phyloP scores from a whole-genome alignment of 2,888 invertebrate species.

The Buathra laborator region DNA sequence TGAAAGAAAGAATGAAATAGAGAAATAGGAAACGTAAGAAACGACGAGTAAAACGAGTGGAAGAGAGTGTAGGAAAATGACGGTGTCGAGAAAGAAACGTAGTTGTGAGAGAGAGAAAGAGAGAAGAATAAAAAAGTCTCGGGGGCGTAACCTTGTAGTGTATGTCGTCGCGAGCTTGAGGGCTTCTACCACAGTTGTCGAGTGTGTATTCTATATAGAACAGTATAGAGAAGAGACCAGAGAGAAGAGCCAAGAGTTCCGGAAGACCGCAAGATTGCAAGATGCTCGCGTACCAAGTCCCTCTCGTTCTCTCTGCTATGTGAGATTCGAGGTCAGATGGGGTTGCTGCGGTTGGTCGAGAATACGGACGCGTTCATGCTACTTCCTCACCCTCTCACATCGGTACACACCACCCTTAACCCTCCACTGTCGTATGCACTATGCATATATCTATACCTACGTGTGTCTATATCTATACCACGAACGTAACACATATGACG shows the following conservation, averaged over 20 bases:
- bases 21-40: conserved; percentile 27
- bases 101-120: background rate
- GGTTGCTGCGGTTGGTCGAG: conserved; percentile 43
- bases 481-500: conserved; percentile 8
- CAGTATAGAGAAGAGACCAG: conserved; percentile 21
- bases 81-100: conserved; percentile 16
- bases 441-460: background rate
- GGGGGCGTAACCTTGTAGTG: conserved; percentile 48
- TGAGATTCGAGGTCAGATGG: conserved; percentile 65
- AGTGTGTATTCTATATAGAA: conserved; percentile 30
- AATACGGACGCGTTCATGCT: conserved; percentile 13
- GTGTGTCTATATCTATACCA: background rate
- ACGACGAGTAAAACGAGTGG: conserved; percentile 56
- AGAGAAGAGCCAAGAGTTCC: conserved; percentile 58
- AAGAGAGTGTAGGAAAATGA: conserved; percentile 26
- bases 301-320: conserved; percentile 50
- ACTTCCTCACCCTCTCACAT: conserved; percentile 1
- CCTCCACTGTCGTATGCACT: background rate
- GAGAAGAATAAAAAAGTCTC: conserved; percentile 35
- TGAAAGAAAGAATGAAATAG: conserved; percentile 41
- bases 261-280: conserved; percentile 68
- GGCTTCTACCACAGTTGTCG: conserved; percentile 23
- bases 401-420: conserved; percentile 1
- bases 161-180: conserved; percentile 27
- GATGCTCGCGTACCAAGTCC: conserved; percentile 51